A percentile compares a stretch with the other conserved stretches of the same genome.
Evolutionary conservation across 2,797 vertebrate species (phyloP).

Genomic region (Microctenopoma lineatum): DNA sequence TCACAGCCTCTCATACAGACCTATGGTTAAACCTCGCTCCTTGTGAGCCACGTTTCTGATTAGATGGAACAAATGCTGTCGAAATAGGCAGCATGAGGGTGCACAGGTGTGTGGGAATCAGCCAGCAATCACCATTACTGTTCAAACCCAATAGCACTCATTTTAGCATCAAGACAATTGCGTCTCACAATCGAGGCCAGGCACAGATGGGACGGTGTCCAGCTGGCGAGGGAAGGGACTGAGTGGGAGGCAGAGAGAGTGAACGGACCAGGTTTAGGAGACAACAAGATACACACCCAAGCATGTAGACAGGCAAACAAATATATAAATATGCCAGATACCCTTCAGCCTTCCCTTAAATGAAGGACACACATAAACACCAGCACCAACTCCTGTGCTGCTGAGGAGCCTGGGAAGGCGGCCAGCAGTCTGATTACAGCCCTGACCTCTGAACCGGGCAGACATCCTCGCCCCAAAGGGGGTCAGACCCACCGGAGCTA

Average conservation of each 20-base stretch:
- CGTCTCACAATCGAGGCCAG: slow-evolving; percentile 69
- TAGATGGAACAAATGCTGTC: slow-evolving; percentile 62
- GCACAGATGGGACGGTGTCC: slow-evolving; percentile 62
- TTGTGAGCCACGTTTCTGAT: slow-evolving; percentile 54
- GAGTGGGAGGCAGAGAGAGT: slow-evolving; percentile 36
- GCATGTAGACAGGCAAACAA: slow-evolving; percentile 40
- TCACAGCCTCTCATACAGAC: slow-evolving; percentile 40
- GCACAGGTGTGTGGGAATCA: slow-evolving; percentile 76
- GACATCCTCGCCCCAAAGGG: slow-evolving; percentile 71
- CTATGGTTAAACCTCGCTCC: slow-evolving; percentile 46
- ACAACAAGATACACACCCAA: slow-evolving; percentile 23
- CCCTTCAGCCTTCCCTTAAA: slow-evolving; percentile 38
- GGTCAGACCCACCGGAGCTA: slow-evolving; percentile 79
- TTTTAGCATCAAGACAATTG: slow-evolving; percentile 74
- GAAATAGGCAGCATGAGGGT: slow-evolving; percentile 51
- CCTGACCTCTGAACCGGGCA: slow-evolving; percentile 75
- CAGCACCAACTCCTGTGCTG: slow-evolving; percentile 43
- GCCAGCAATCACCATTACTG: slow-evolving; percentile 78
- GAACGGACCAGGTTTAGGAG: slow-evolving; percentile 29
- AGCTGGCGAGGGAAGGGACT: slow-evolving; percentile 63
- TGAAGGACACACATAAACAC: slow-evolving; percentile 37
- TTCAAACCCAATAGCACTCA: slow-evolving; percentile 76
- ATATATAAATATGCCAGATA: slow-evolving; percentile 42
- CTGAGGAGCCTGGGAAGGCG: slow-evolving; percentile 79
- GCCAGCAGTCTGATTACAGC: slow-evolving; percentile 82